A percentile compares a stretch with the other conserved stretches of the same genome.
Evolutionary conservation across 2,113 vertebrate genomes (phyloP).

Genomic region (Spea bombifrons): DNA sequence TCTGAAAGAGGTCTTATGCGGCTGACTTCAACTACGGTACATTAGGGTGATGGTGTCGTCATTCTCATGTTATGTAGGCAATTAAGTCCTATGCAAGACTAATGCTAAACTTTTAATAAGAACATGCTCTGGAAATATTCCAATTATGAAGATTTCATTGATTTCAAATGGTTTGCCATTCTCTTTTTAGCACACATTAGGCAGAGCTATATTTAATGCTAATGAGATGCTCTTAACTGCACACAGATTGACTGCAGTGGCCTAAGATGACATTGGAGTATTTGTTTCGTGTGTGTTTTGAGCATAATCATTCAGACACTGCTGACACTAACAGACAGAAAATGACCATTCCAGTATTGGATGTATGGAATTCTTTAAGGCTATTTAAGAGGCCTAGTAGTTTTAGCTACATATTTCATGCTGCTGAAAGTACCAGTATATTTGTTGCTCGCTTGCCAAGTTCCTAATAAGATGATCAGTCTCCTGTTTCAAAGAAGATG

Average conservation of each 20-base stretch:
- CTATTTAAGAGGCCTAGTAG: not conserved
- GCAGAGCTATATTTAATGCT: not conserved
- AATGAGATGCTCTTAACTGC: not conserved
- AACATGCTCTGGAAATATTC: not conserved
- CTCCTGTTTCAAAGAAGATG: no score
- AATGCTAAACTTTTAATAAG: not conserved
- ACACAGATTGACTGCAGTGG: not conserved
- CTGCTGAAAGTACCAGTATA: no score
- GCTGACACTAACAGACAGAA: not conserved
- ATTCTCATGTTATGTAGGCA: not conserved
- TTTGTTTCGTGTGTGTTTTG: not conserved
- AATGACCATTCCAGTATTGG: not conserved
- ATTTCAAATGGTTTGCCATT: not conserved
- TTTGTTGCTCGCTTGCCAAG: no score
- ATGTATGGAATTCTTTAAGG: not conserved
- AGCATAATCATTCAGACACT: not conserved
- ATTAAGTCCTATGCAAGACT: not conserved
- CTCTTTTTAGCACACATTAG: not conserved
- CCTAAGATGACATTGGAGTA: not conserved
- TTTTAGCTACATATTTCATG: no score
- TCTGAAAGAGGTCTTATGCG: not conserved
- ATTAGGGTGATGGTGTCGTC: not conserved
- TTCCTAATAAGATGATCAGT: no score
- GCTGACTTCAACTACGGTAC: not conserved
- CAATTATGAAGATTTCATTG: not conserved